Evolutionary conservation across 2,113 vertebrate species (phyloP), one percentile per base, ranked within the genome.

Genomic region (Orcinus orca): DNA sequence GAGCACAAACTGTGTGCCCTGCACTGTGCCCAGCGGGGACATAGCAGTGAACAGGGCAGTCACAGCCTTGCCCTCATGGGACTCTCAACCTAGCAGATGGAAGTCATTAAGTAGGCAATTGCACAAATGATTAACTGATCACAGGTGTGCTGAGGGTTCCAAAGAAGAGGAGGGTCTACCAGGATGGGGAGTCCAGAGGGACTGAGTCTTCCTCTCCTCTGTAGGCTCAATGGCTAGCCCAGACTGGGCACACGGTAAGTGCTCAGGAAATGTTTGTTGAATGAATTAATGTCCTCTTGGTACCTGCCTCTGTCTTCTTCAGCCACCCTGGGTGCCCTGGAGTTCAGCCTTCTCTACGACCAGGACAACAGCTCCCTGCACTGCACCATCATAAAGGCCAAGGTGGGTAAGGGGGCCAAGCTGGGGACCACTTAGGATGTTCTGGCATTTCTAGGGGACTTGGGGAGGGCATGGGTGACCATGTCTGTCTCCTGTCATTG

Each of bases 291-390:
- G 20, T 97, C 53, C 53, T 91, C 74, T 91, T 47, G 77, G 41
- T 53, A 36, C 71, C 94, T 44, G 18, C 88, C 88, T 94, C 63
- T 93, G 65, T 71, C 55, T 55, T 29, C 26, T 20, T 70, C 98
- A 99, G 99, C 99, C 63, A 99, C 99, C 0, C 98, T 99, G 98
- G 99, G 99, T 47, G 98, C 99, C 1, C 98, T 99, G 96, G 99
- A 99, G 96, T 99, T 99, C 98, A 99, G 99, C 97, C 99, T 99
- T 88, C 99, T 99, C 60, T 99, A 99, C 0, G 99, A 99, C 97
- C 99, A 99, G 98, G 99, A 99, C 47, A 99, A 99, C 98, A 99
- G 98, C 98, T 99, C 99, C 93, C 98, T 99, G 96, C 99, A 99
- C 83, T 99, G 99, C 98, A 99, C 98, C 97, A 99, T 99, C 97